Evolutionary conservation across 2,113 vertebrate species (phyloP), one percentile per base, ranked within the genome.

Genomic region (Megaceryle torquata): DNA sequence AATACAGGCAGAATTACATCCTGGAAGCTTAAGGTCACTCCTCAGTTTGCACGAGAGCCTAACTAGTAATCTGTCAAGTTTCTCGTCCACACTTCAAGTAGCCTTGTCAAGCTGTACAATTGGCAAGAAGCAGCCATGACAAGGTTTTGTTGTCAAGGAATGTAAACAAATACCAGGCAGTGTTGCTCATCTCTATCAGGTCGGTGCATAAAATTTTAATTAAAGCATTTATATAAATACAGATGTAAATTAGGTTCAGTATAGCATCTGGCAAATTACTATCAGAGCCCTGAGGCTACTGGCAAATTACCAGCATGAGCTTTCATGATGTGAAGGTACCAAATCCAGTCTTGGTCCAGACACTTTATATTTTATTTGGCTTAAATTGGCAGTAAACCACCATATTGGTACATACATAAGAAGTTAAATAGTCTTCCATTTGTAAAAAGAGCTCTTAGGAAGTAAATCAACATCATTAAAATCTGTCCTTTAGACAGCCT

Each of bases 161-260:
- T 59, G 67, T 64, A 92, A 96, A 86, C 61, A 96, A 84, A 65
- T 63, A 96, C 39, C 37, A 93, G 46, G 56, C 74, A 89, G 67
- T 51, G 59, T 67, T 89, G 78, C 67, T 91, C 70, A 89, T 94
- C 63, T 67, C 85, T 46, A 78, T 92, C 78, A 87, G 83, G 46
- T 35, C 70, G 77, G 28, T 91, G 92, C 74, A 60, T 72, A 89
- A 91, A 76, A 94, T 96, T 95, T 92, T 93, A 93, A 97, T 96
- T 95, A 97, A 93, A 89, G 78, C 91, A 93, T 93, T 92, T 96
- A 94, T 96, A 95, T 93, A 95, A 96, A 95, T 95, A 96, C 84
- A 94, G 67, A 93, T 92, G 96, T 77, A 96, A 96, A 95, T 92
- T 64, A 92, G 59, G 41, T 91, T 91, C 78, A 85, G 50, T 69